Base-by-base conservation (phyloP, 2,888 invertebrate genomes). In the Amorpha juglandis region DNA sequence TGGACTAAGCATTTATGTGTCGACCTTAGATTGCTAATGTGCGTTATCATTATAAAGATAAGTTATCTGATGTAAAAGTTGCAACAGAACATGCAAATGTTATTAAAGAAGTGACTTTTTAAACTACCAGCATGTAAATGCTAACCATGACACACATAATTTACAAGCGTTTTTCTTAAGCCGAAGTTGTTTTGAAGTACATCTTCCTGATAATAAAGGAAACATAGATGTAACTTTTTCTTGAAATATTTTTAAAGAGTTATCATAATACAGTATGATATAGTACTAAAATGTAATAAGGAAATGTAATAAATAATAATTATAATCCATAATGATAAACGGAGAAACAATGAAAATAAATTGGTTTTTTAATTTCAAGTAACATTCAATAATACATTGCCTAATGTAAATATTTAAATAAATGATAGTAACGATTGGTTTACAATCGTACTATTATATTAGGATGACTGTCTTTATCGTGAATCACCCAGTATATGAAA, bases 401-500 rank as follows among this genome's bases (percentile, higher is more conserved):
- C 1, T 12, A 12, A 1, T 45, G 3, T 53, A 33, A 19, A 21
- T 4, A 27, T 19, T n/a, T 14, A 21, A 16, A 12, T 63, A 47
- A 33, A 16, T 27, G n/a, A 21, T 6, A 27, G 35, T 62, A 45
- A 45, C 21, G 42, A 42, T 51, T 42, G 42, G 9, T 21, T 11
- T 0, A 12, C 38, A 16, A 27, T 64, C 8, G 51, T 9, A 38
- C 33, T 42, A 64, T 8, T 42, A 48, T 38, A 55, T 50, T 42
- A 58, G 19, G 19, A 58, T 38, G 70, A 70, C 67, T 71, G 76
- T 73, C 79, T 82, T 79, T 83, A 86, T 88, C 86, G 84, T 89
- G 86, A 89, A 87, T 88, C 87, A 88, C 78, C 79, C 77, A 86
- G 84, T 88, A 82, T 88, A 90, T 90, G 87, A 88, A 89, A 90